Evolutionary conservation across 2,888 invertebrate genomes (phyloP).

Genomic region (Zaprionus bogoriensis): DNA sequence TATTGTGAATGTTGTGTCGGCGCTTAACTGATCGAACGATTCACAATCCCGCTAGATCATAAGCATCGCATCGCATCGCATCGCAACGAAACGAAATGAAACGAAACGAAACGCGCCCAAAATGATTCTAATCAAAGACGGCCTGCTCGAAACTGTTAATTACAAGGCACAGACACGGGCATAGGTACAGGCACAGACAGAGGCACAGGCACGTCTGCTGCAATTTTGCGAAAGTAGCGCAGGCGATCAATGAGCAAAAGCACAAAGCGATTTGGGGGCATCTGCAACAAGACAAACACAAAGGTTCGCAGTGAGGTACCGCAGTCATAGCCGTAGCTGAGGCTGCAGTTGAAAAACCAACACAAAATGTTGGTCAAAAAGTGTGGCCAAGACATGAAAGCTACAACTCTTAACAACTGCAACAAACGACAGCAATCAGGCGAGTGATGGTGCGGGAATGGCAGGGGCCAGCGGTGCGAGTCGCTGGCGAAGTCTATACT

Average conservation of each 20-base stretch:
- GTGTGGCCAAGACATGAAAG: constrained; percentile 80
- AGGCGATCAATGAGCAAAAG: constrained; percentile 74
- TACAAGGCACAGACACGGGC: constrained; percentile 55
- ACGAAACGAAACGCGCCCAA: constrained; percentile 63
- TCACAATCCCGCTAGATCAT: neutral
- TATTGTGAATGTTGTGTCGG: constrained; percentile 20
- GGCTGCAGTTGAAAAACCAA: constrained; percentile 36
- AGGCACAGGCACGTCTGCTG: constrained; percentile 68
- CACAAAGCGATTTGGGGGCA: constrained; percentile 64
- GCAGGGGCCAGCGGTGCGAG: neutral
- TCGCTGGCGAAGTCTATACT: too few species aligned
- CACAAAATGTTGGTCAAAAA: constrained; percentile 76
- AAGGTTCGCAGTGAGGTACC: constrained; percentile 16
- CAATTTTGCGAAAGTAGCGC: constrained; percentile 74
- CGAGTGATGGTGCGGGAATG: neutral
- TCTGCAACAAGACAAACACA: constrained; percentile 35
- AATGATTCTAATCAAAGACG: constrained; percentile 71
- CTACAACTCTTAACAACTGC: constrained; percentile 78
- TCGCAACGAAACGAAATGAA: too few species aligned
- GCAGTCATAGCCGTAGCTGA: constrained; percentile 23
- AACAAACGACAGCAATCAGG: constrained; percentile 75
- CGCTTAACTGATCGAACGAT: constrained; percentile 34
- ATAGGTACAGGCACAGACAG: constrained; percentile 26
- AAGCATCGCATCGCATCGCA: constrained; percentile 31
- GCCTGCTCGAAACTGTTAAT: constrained; percentile 69